Base-by-base conservation (phyloP, 2,113 vertebrate genomes). In the Pomatostomus ruficeps region DNA sequence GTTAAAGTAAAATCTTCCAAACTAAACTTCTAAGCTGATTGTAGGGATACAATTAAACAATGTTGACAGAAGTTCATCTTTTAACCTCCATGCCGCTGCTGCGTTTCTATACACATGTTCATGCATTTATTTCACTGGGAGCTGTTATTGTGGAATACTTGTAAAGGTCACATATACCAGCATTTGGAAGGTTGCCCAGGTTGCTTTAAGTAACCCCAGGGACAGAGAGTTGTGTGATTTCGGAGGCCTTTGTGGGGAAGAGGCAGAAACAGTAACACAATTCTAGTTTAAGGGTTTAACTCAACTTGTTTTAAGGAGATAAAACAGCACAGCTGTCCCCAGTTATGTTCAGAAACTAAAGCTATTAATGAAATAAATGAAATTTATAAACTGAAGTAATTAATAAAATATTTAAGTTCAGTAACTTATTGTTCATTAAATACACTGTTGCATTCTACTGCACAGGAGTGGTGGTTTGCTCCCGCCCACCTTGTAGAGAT, bases 91-190 rank as follows among this genome's bases (percentile, higher is more conserved):
- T 21, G 36, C 46, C 3, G 2, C 28, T 78, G 29, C 57, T 91
- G 75, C 82, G 67, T 43, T 79, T 26, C 42, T 74, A 5, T 61
- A 54, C 7, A 35, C 58, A 38, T 45, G 94, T 82, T 77, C 86
- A 49, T 71, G 90, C 76, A 94, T 94, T 97, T 96, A 92, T 94
- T 97, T 95, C 73, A 58, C 0, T 33, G 71, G 77, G 65, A 67
- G 76, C 48, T 79, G 43, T 87, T 94, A 91, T 62, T 94, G 57
- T 95, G 87, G 78, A 89, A 57, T 80, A 29, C 38, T 93, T 86
- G 36, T 49, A 95, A 96, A 97, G 91, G 91, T 97, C 80, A 18
- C 26, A 54, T 92, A 95, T 49, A 96, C 25, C n/a, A 97, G 80
- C 57, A 78, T 81, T 85, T 97, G 95, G 95, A 97, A 96, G 35